These are phyloP conservation scores for Larimichthys crocea DNA, from an alignment of 2,113 vertebrate species.

Conservation along the genomic window DNA sequence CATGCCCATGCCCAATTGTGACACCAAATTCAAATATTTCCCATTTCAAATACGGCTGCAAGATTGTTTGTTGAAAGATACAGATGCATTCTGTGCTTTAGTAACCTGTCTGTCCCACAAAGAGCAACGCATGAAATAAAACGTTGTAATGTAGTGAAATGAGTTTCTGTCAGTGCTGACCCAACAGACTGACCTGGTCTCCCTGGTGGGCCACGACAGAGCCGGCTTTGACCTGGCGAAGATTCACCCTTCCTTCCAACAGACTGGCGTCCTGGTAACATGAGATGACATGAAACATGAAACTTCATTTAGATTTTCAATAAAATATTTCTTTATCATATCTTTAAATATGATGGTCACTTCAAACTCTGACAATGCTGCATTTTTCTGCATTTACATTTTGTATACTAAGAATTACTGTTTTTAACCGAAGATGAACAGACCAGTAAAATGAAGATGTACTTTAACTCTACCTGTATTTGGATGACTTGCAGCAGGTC, in stretches of 20 bases:
- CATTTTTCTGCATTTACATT: too few relatives aligned
- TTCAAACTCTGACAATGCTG: not conserved
- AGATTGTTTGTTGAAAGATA: not conserved
- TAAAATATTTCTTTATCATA: not conserved
- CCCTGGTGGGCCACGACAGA: constrained; percentile 90
- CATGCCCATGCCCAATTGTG: too few relatives aligned
- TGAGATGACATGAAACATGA: not conserved
- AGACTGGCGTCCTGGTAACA: constrained; percentile 85
- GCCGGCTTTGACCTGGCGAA: constrained; percentile 92
- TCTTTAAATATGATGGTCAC: not conserved
- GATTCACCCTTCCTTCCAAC: constrained; percentile 89
- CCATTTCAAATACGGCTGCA: too few relatives aligned
- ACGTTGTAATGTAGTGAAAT: too few relatives aligned
- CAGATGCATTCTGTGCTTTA: not conserved
- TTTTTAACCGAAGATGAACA: too few relatives aligned
- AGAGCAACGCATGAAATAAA: not conserved
- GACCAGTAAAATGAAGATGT: not conserved
- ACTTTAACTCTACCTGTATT: constrained; percentile 81
- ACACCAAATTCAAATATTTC: too few relatives aligned
- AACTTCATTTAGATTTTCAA: not conserved
- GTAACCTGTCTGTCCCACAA: not conserved
- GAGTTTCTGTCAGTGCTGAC: not conserved
- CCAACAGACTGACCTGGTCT: constrained; percentile 88
- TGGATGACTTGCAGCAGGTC: constrained; percentile 91
- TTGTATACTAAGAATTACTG: not conserved